Evolutionary conservation across 2,797 vertebrate species (phyloP).

Genomic region (Halcyon leucocephala): DNA sequence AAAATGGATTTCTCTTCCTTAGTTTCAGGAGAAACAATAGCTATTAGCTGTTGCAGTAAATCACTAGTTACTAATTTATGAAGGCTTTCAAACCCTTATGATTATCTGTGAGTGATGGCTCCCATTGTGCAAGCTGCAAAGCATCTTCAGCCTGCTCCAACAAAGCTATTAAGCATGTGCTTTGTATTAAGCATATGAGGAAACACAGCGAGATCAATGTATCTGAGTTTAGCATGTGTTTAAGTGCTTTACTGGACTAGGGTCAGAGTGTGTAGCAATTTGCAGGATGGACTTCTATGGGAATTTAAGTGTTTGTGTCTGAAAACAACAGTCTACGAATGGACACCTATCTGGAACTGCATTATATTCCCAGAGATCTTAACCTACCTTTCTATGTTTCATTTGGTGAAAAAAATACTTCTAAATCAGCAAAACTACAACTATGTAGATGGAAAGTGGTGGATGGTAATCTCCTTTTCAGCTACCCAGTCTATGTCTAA

Average conservation of each 20-base stretch:
- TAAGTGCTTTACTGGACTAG: slow-evolving; percentile 10
- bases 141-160: background rate
- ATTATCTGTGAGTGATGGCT: slow-evolving; percentile 9
- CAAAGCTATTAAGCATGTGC: slow-evolving; percentile 45
- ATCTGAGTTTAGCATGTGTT: slow-evolving; percentile 18
- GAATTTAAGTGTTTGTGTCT: background rate
- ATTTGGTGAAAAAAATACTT: background rate
- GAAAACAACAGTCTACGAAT: background rate
- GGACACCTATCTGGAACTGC: background rate
- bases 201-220: slow-evolving; percentile 20
- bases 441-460: background rate
- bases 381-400: background rate
- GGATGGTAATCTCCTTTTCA: background rate
- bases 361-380: background rate
- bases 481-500: background rate
- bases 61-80: background rate
- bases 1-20: background rate
- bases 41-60: slow-evolving; percentile 1
- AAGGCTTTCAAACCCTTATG: background rate
- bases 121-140: slow-evolving; percentile 22
- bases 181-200: slow-evolving; percentile 33
- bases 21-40: background rate
- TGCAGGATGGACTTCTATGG: background rate
- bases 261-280: background rate
- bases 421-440: background rate